Evolutionary conservation across 2,888 invertebrate genomes (phyloP), one percentile per base, ranked within the genome.

Genomic region (Polylopha cassiicola): DNA sequence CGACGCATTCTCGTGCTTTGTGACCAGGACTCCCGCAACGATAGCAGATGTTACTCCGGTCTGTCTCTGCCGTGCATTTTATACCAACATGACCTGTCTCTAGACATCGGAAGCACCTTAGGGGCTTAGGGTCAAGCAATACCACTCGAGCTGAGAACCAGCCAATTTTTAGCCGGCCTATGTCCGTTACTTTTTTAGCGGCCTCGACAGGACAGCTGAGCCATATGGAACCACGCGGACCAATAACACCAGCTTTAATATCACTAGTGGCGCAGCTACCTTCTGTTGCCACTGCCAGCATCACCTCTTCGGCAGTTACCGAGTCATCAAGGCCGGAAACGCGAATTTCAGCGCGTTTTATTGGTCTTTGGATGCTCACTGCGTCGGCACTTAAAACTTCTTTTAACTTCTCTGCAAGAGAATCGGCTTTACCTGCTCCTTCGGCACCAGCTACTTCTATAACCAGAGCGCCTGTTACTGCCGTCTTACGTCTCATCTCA

Each of bases 261-360:
- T 8, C 0, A 2, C 23, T 27, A 0, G 4, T 5, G 0, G 36
- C 0, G 23, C 50, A 51, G 0, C 10, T 21, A 0, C 46, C 50
- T 0, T 4, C 27, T 2, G 16, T 13, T 0, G 49, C 30, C 0
- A 54, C 22, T 0, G 50, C 50, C 2, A 8, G 18, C 0, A 16
- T 26, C 1, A 52, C 34, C 4, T 46, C 47, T 0, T 36, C 37
- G 0, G 8, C 8, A 0, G 34, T 32, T 0, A 39, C 33, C 0
- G 55, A 47, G 30, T 51, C 50, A 8, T 50, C 52, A 8, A 53
- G 27, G 0, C 46, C 52, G 0, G 43, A 34, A 0, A 53, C 8
- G 1, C 44, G 39, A 2, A 55, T 3, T 0, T 48, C 49, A 0
- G 37, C 39, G 7, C 18, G 24, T 5, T 47, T 50, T 0, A 11